Conservation (phyloP, 2,888 invertebrate species). For the Phrixothrix hirtus region DNA sequence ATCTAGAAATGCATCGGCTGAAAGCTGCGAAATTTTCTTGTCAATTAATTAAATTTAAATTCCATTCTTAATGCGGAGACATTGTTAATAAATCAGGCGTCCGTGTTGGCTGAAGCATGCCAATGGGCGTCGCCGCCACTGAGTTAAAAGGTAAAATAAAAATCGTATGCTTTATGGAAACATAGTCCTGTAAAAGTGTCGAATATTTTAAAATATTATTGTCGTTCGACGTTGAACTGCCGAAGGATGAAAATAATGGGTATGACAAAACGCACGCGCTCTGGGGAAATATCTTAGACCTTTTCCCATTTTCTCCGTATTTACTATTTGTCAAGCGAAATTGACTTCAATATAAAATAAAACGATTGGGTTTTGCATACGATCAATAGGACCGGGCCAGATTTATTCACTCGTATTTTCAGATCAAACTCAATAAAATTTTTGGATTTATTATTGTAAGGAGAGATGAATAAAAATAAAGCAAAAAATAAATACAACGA, state of each 20-base stretch:
- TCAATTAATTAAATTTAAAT: background rate
- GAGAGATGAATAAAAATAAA: conserved; percentile 3
- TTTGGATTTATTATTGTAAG: conserved; percentile 1
- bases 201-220: conserved; percentile 49
- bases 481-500: conserved; percentile 1
- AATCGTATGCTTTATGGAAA: conserved; percentile 42
- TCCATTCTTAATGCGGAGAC: too few relatives aligned
- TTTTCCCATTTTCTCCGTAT: conserved; percentile 45
- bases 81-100: too few relatives aligned
- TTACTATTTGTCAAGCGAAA: conserved; percentile 48
- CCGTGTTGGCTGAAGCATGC: too few relatives aligned
- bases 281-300: conserved; percentile 46
- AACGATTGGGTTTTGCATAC: conserved; percentile 47
- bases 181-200: conserved; percentile 45
- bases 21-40: background rate
- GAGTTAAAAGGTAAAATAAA: too few relatives aligned
- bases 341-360: conserved; percentile 50
- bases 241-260: conserved; percentile 44
- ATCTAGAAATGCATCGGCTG: conserved; percentile 2
- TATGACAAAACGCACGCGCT: conserved; percentile 41
- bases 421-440: conserved; percentile 15
- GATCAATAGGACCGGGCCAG: conserved; percentile 31
- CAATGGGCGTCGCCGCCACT: too few relatives aligned
- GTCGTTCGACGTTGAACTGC: conserved; percentile 46
- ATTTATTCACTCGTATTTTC: conserved; percentile 23